Evolutionary conservation across 1,140 invertebrate species (phyloP), one percentile per base, ranked within the genome.

Genomic region (Apocrypta bakeri): DNA sequence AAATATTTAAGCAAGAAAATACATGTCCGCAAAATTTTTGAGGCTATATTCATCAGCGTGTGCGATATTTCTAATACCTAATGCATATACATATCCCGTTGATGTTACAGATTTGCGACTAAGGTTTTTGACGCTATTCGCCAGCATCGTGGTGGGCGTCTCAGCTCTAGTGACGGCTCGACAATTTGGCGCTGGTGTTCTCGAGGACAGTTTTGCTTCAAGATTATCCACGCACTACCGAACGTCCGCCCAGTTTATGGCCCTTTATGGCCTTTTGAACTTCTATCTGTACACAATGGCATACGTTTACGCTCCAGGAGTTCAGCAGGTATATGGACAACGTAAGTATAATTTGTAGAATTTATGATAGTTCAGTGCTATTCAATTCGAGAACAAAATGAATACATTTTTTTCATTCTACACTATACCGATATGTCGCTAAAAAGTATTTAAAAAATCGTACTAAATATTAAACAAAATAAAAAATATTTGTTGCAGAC

Each of bases 221-320:
- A 95, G 97, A 76, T 92, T 98, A 11, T 95, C 95, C 3, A 97
- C 96, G 64, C 96, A 96, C 89, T 98, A 98, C 89, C 95, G 96
- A 81, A 98, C 96, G 83, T 98, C 97, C 1, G 97, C 96, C 2
- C 97, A 98, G 87, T 99, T 98, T 92, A 98, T 99, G 95, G 96
- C 97, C 6, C 96, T 98, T 85, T 99, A 99, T 90, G 97, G 97
- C n/a, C 93, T 99, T 33, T 93, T 98, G 2, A 99, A 99, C 93
- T 97, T 98, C 90, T 98, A 98, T 90, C 90, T 99, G 63, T 98
- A 97, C 89, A 96, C 96, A 0, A 97, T 99, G 95, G 97, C 97
- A 2, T 99, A 98, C 91, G 97, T 99, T 8, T 99, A 99, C 90
- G 97, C 98, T 0, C 98, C 98, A 0, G 95, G 95, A 14, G 93